These are phyloP conservation scores for Drosophila persimilis DNA, from an alignment of 1,140 invertebrate species.

Conservation along the genomic window DNA sequence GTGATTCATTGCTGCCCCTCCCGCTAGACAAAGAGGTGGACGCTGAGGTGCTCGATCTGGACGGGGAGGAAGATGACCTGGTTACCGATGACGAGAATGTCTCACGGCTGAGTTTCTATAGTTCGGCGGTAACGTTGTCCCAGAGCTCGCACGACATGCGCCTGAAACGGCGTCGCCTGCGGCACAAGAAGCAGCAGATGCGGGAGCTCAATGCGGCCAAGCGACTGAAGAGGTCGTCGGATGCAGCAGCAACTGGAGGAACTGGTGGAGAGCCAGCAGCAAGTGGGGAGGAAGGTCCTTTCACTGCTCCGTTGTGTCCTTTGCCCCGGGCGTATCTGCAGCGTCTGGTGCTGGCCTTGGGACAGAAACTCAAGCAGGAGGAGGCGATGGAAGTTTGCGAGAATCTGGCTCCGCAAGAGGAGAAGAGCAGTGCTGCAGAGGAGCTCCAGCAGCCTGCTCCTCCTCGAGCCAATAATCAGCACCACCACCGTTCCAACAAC, in stretches of 20 bases:
- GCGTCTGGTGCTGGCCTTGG: slow-evolving; percentile 46
- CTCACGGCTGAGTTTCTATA: slow-evolving; percentile 55
- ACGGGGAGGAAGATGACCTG: slow-evolving; percentile 50
- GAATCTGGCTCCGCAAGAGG: slow-evolving; percentile 19
- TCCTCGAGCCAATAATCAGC: slow-evolving; percentile 65
- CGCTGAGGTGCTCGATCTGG: slow-evolving; percentile 20
- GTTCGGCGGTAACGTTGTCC: slow-evolving; percentile 62
- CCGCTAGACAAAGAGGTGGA: slow-evolving; percentile 1
- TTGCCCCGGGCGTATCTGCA: slow-evolving; percentile 53
- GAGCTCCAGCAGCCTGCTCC: slow-evolving; percentile 27
- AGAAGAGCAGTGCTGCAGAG: slow-evolving; percentile 30
- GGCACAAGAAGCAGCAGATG: slow-evolving; percentile 59
- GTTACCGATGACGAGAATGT: slow-evolving; percentile 66
- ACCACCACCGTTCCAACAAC: slow-evolving; percentile 76
- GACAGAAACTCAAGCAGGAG: slow-evolving; percentile 28
- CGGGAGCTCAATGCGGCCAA: slow-evolving; percentile 65
- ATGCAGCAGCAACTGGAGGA: slow-evolving; percentile 9
- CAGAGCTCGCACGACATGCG: slow-evolving; percentile 44
- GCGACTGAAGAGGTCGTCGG: slow-evolving; percentile 51
- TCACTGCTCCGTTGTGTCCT: slow-evolving; percentile 24
- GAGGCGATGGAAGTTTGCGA: slow-evolving; percentile 24
- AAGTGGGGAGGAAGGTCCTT: slow-evolving; percentile 7
- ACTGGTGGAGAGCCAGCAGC: neutral
- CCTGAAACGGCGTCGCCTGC: slow-evolving; percentile 58
- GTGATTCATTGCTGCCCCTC: slow-evolving; percentile 1